Conservation (phyloP, 2,888 invertebrate genomes). For the Ellobium chinense region DNA sequence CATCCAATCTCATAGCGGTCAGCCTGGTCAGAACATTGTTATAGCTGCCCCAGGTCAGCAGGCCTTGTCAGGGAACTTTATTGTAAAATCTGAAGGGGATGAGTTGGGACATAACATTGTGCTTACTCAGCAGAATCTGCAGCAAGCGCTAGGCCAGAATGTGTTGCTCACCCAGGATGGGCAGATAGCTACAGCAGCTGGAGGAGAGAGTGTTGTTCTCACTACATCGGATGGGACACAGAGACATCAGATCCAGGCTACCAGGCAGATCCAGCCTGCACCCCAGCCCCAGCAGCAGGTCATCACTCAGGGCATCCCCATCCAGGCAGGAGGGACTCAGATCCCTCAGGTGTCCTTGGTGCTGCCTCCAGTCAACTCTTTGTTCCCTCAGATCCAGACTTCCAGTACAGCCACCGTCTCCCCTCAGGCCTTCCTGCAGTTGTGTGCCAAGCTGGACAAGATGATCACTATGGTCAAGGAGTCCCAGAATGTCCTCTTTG, state of each 20-base stretch:
- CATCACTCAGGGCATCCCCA: constrained; percentile 30
- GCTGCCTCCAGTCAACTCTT: constrained; percentile 44
- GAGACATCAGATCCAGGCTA: constrained; percentile 29
- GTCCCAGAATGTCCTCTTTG: constrained; percentile 39
- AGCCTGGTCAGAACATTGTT: constrained; percentile 49
- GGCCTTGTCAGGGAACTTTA: constrained; percentile 43
- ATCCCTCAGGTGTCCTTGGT: constrained; percentile 49
- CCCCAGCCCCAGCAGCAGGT: constrained; percentile 33
- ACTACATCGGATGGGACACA: constrained; percentile 44
- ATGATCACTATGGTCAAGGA: constrained; percentile 47
- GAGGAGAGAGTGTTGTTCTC: constrained; percentile 29
- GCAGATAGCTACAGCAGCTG: constrained; percentile 29
- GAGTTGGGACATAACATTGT: constrained; percentile 51
- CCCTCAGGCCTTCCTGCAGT: constrained; percentile 47
- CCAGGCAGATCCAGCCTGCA: constrained; percentile 37
- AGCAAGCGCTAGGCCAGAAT: constrained; percentile 47
- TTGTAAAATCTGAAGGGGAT: constrained; percentile 50
- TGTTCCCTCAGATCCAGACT: constrained; percentile 50
- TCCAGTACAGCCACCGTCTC: constrained; percentile 9
- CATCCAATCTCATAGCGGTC: constrained; percentile 42
- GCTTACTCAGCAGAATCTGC: constrained; percentile 50
- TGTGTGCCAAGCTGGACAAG: constrained; percentile 48
- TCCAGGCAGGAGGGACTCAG: constrained; percentile 35
- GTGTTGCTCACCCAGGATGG: constrained; percentile 47
- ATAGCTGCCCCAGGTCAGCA: constrained; percentile 51